Base-by-base conservation (phyloP, 2,797 vertebrate species). In the Scyliorhinus canicula region DNA sequence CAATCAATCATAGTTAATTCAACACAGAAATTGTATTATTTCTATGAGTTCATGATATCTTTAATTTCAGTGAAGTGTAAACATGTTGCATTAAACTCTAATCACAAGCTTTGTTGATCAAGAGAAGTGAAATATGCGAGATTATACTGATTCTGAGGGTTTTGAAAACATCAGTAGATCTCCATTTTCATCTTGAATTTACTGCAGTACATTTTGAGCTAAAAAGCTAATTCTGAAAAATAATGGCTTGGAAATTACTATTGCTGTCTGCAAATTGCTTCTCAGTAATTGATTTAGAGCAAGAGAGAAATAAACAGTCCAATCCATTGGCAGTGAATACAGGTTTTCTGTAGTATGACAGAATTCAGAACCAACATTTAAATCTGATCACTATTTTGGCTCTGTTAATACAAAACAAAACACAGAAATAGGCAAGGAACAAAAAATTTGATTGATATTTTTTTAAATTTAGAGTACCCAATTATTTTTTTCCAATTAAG, bases 181-280 rank as follows among this genome's bases (percentile, higher is more conserved):
- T 24, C 44, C 47, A 50, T 50, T 85, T 85, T 19, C 9, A 11
- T 26, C 21, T 84, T 47, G 35, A 79, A 79, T 44, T 24, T 84
- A 47, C 69, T 71, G 71, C 35, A n/a, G 71, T n/a, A 35, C 35
- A n/a, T 35, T n/a, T n/a, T 74, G 35, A 74, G 31, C 71, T 74
- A 74, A 74, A 74, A 74, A 35, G 71, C 71, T 74, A 74, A 74
- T 74, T 74, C 31, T 74, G 71, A 74, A n/a, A 74, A 74, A 74
- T 74, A n/a, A n/a, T 74, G 71, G 71, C 71, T 74, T 74, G 71
- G 71, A 74, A 74, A 74, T 74, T 74, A 74, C 71, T 74, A 74
- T 74, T n/a, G 2, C 2, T n/a, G 35, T 74, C 71, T 74, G 71
- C n/a, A 74, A 74, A 74, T 74, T 74, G 71, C 71, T 74, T 74